Evolutionary conservation across 2,888 invertebrate species (phyloP), one percentile per base, ranked within the genome.

Genomic region (Leuctra nigra): DNA sequence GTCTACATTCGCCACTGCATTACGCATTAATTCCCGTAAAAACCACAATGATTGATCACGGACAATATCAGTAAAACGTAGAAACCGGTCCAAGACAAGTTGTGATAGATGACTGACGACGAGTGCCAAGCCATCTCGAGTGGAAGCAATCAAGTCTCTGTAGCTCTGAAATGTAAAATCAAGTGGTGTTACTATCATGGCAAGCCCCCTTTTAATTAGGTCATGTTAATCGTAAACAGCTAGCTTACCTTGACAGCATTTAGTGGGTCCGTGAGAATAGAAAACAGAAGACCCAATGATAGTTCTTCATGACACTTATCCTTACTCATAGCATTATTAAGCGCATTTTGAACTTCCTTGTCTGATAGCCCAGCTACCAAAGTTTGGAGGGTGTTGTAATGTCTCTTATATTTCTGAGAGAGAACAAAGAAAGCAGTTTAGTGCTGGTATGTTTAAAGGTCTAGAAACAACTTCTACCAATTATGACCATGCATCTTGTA

Each of bases 341-440:
- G 79, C 25, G 87, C 86, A 72, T 96, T 95, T 71, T 95, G 94
- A 66, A 90, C 86, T 75, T 96, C 95, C 69, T 94, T 90, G 68
- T 96, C 96, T 66, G 91, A 92, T 66, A 91, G 81, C 64, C 91
- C 92, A 63, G 82, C 79, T 59, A 86, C 86, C 66, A 92, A 77
- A 65, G 81, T 82, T 73, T 87, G 87, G 62, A 94, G 79, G 68
- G 81, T 82, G 67, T 77, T 78, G 73, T 86, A 89, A 67, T 89
- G 88, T 69, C 89, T 83, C 72, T 95, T 93, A 69, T 91, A 87
- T 80, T 91, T 91, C 95, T 96, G 82, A 69, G 79, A 80, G 67
- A 63, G 66, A 20, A 57, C 52, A 46, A 46, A 33, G n/a, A 24
- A 7, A 54, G n/a, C n/a, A n/a, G n/a, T n/a, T n/a, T n/a, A n/a